A percentile compares a stretch with the other conserved stretches of the same genome.
Conservation (phyloP, 2,888 invertebrate genomes). For the Mellilla xanthometata region DNA sequence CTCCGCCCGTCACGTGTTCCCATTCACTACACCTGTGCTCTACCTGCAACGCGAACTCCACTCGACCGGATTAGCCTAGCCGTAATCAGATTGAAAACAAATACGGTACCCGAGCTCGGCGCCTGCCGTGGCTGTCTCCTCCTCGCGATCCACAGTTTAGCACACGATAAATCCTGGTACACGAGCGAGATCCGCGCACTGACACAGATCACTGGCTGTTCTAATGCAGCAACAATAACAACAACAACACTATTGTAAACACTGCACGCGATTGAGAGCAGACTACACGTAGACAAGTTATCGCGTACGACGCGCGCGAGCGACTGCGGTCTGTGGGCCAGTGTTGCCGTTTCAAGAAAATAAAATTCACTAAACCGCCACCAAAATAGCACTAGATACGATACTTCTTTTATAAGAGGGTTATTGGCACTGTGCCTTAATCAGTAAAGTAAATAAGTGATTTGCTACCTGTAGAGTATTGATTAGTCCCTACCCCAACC, state of each 20-base stretch:
- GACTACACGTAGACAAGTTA: constrained; percentile 50
- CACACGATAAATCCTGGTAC: constrained; percentile 39
- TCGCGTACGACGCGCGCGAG: constrained; percentile 69
- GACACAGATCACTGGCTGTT: constrained; percentile 59
- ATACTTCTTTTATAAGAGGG: no score
- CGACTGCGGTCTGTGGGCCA: constrained; percentile 46
- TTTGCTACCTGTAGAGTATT: no score
- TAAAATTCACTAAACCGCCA: no score
- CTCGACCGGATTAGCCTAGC: constrained; percentile 49
- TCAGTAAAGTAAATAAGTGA: no score
- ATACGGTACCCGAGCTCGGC: constrained; percentile 75
- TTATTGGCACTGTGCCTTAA: no score
- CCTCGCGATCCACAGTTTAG: constrained; percentile 55
- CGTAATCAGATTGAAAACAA: constrained; percentile 68
- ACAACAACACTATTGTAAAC: constrained; percentile 72
- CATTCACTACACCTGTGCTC: constrained; percentile 50
- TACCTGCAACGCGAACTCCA: constrained; percentile 38
- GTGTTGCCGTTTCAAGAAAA: no score
- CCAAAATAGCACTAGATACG: no score
- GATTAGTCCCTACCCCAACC: no score
- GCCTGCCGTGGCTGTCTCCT: constrained; percentile 68
- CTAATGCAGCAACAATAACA: constrained; percentile 52
- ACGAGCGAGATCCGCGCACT: constrained; percentile 40
- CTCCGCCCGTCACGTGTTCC: constrained; percentile 68
- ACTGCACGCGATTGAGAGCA: constrained; percentile 62